A percentile compares a stretch with the other conserved stretches of the same genome.
Conservation (phyloP, 1,140 invertebrate species). For the Riptortus pedestris region DNA sequence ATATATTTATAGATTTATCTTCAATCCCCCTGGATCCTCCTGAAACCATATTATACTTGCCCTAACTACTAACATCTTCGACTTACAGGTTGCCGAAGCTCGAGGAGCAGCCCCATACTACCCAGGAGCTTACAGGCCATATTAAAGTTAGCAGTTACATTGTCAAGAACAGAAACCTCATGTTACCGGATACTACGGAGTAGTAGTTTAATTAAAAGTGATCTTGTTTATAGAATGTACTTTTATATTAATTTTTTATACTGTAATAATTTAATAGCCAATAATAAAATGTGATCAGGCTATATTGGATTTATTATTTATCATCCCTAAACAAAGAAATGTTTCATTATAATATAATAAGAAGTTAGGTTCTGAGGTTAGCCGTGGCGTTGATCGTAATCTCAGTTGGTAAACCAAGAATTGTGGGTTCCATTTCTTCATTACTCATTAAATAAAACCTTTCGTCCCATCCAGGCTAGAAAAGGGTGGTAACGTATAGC, state of each 20-base stretch:
- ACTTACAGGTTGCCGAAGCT: constrained; percentile 3
- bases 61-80: not conserved
- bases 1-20: not conserved
- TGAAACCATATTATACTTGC: not conserved
- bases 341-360: too few species aligned
- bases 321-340: too few species aligned
- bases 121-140: not conserved
- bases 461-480: too few species aligned
- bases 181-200: constrained; percentile 1
- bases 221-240: not conserved
- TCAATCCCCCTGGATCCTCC: not conserved
- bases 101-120: not conserved
- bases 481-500: too few species aligned
- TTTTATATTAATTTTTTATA: not conserved
- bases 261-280: not conserved
- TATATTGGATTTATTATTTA: not conserved
- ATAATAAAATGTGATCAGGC: not conserved
- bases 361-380: too few species aligned
- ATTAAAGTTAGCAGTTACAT: not conserved
- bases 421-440: too few species aligned
- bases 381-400: too few species aligned
- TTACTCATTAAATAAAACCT: too few species aligned
- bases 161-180: not conserved
- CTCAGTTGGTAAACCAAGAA: too few species aligned
- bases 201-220: not conserved